Percentiles rank a stretch among this genome's conserved stretches.
phyloP scores from a whole-genome alignment of 2,113 vertebrate genomes.

The Entomyzon cyanotis region DNA sequence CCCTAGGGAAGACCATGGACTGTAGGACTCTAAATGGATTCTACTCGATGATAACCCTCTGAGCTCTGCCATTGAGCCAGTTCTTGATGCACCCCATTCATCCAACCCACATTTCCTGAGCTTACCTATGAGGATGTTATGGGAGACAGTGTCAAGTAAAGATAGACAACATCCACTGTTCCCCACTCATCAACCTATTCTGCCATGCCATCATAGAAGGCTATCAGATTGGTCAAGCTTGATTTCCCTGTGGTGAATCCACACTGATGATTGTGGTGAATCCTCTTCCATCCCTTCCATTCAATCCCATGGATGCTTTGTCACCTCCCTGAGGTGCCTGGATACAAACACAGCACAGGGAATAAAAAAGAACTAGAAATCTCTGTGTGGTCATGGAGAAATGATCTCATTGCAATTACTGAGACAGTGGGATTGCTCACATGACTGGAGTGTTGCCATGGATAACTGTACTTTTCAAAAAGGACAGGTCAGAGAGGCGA shows the following conservation, averaged over 20 bases:
- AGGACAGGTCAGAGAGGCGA: accelerated
- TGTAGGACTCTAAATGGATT: neutral
- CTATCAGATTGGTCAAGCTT: neutral
- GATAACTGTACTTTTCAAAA: neutral
- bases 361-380: neutral
- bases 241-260: neutral
- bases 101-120: neutral
- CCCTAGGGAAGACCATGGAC: neutral
- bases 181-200: accelerated
- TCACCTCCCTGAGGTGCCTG: neutral
- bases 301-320: neutral
- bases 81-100: neutral
- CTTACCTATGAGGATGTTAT: accelerated
- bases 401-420: neutral
- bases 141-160: neutral
- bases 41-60: neutral
- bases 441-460: neutral
- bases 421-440: neutral
- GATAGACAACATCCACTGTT: neutral
- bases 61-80: neutral
- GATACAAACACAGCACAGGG: neutral
- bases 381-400: neutral
- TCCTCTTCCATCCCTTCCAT: too few species aligned
- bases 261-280: neutral
- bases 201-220: neutral